These are phyloP conservation scores for Capitella teleta DNA, from an alignment of 1,140 invertebrate species.

Conservation along the genomic window DNA sequence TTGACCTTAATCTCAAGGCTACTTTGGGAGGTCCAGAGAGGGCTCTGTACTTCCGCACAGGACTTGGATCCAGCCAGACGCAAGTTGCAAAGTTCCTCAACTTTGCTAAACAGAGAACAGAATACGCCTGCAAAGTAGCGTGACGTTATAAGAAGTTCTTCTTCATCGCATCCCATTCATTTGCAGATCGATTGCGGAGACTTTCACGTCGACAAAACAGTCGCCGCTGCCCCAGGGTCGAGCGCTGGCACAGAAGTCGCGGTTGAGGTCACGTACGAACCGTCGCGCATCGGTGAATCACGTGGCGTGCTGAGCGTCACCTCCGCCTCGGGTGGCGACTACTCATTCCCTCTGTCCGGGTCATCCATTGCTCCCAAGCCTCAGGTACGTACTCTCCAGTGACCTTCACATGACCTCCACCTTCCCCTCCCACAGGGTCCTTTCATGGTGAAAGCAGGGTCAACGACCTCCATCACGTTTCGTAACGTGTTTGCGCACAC, in stretches of 20 bases:
- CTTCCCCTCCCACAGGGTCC: constrained; percentile 22
- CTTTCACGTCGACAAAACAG: constrained; percentile 40
- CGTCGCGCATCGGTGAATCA: constrained; percentile 36
- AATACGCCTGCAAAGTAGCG: constrained; percentile 40
- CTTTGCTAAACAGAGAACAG: constrained; percentile 41
- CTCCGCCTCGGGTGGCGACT: constrained; percentile 37
- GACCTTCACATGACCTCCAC: background rate
- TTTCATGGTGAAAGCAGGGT: constrained; percentile 35
- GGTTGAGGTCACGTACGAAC: constrained; percentile 41
- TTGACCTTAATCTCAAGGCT: constrained; percentile 37
- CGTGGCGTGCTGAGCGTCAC: constrained; percentile 26
- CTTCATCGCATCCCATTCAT: background rate
- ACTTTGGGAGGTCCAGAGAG: constrained; percentile 34
- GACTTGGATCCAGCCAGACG: constrained; percentile 30
- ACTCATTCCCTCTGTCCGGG: constrained; percentile 38
- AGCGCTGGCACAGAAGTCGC: constrained; percentile 35
- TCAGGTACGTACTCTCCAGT: constrained; percentile 16
- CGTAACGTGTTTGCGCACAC: constrained; percentile 37
- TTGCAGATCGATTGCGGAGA: constrained; percentile 36
- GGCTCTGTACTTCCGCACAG: constrained; percentile 33
- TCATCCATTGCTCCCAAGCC: constrained; percentile 38
- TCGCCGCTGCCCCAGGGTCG: constrained; percentile 25
- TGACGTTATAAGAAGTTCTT: background rate
- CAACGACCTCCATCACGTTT: constrained; percentile 34
- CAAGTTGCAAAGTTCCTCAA: constrained; percentile 38